Percentiles rank a stretch among this genome's conserved stretches.
phyloP scores from a whole-genome alignment of 2,113 vertebrate species.

The Solea senegalensis region DNA sequence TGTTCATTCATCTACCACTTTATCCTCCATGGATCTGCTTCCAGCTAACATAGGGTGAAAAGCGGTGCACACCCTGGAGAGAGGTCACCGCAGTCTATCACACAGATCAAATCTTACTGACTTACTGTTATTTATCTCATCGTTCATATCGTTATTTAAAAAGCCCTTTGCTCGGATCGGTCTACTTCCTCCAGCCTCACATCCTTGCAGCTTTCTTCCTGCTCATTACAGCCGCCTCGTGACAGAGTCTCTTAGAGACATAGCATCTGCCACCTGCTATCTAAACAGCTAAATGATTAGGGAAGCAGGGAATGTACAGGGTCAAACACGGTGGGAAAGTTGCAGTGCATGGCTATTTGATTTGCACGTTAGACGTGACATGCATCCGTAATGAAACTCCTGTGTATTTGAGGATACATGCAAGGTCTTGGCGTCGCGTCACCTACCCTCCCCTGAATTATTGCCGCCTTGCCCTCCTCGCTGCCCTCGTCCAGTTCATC shows the following conservation, averaged over 20 bases:
- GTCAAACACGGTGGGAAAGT: constrained; percentile 38
- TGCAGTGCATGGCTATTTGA: neutral
- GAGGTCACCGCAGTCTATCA: too few species aligned
- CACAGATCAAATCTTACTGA: constrained; percentile 22
- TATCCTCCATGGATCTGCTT: too few species aligned
- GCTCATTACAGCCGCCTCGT: constrained; percentile 58
- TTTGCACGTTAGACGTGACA: constrained; percentile 27
- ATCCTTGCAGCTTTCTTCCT: constrained; percentile 27
- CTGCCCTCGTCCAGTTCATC: constrained; percentile 96
- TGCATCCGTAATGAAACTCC: constrained; percentile 18
- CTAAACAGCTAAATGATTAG: constrained; percentile 40
- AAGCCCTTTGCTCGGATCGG: constrained; percentile 51
- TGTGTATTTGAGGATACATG: neutral
- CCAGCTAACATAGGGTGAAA: too few species aligned
- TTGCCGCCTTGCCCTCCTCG: constrained; percentile 92
- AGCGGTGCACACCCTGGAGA: too few species aligned
- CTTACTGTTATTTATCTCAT: constrained; percentile 51
- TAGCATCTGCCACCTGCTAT: constrained; percentile 34
- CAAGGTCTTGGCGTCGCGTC: neutral
- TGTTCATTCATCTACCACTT: neutral
- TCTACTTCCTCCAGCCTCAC: constrained; percentile 41
- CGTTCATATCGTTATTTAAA: constrained; percentile 61
- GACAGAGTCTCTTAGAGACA: constrained; percentile 43
- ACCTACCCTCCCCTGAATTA: constrained; percentile 92
- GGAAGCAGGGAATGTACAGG: constrained; percentile 11